These are phyloP conservation scores for Sarcophilus harrisii DNA, from an alignment of 2,797 vertebrate genomes.

Conservation along the genomic window DNA sequence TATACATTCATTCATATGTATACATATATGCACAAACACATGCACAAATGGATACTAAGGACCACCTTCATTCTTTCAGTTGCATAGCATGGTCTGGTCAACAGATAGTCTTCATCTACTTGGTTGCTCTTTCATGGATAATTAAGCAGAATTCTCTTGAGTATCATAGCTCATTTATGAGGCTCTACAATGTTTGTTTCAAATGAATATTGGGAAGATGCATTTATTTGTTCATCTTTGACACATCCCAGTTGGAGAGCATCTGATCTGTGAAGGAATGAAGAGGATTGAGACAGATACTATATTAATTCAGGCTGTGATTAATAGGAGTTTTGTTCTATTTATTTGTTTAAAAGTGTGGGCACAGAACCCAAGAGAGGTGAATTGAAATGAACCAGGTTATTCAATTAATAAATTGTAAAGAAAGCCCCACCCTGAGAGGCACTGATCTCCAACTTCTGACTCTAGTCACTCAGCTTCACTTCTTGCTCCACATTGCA, in stretches of 20 bases:
- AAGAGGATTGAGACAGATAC: slow-evolving; percentile 49
- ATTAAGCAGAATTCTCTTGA: neutral
- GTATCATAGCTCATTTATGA: neutral
- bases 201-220: neutral
- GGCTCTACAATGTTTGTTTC: neutral
- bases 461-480: neutral
- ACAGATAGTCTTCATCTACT: neutral
- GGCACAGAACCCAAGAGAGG: slow-evolving; percentile 60
- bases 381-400: slow-evolving; percentile 56
- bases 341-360: slow-evolving; percentile 41
- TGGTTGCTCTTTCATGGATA: neutral
- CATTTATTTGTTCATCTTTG: neutral
- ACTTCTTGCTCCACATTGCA: slow-evolving; percentile 1
- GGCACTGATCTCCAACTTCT: slow-evolving; percentile 41
- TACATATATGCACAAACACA: neutral
- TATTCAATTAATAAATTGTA: slow-evolving; percentile 64
- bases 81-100: neutral
- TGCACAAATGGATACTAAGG: neutral
- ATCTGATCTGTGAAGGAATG: slow-evolving; percentile 29
- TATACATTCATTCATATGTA: neutral
- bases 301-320: slow-evolving; percentile 63
- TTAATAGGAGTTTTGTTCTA: slow-evolving; percentile 70
- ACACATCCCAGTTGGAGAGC: neutral
- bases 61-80: neutral
- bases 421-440: slow-evolving; percentile 57